Conservation (phyloP, 2,888 invertebrate species). For the Seira sanloemensis region DNA sequence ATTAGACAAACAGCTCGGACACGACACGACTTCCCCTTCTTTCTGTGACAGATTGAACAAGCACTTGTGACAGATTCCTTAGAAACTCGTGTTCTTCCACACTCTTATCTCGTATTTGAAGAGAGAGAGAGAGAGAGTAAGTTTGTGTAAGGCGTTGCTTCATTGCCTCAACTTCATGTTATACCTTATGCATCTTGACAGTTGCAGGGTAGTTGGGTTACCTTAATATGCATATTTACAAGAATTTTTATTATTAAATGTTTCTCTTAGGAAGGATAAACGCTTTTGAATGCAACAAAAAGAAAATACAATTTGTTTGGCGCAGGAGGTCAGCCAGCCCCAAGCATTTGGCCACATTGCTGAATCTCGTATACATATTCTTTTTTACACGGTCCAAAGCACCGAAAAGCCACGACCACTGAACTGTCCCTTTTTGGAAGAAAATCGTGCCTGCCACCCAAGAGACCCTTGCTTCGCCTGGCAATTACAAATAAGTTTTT, state of each 20-base stretch:
- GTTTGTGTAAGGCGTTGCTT: not conserved
- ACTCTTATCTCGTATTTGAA: not conserved
- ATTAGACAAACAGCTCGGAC: conserved; percentile 39
- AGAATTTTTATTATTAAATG: too few species aligned
- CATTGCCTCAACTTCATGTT: too few species aligned
- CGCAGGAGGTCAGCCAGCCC: not conserved
- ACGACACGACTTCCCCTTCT: conserved; percentile 24
- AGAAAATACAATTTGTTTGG: not conserved
- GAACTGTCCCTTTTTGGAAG: conserved; percentile 15
- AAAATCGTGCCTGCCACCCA: conserved; percentile 57
- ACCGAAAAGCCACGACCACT: conserved; percentile 46
- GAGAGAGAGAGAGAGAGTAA: too few species aligned
- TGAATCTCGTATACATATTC: not conserved
- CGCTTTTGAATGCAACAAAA: too few species aligned
- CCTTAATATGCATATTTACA: too few species aligned
- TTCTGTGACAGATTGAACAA: conserved; percentile 32
- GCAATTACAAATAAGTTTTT: conserved; percentile 50
- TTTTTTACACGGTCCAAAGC: conserved; percentile 15
- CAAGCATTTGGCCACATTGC: not conserved
- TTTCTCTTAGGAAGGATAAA: too few species aligned
- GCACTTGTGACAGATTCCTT: conserved; percentile 27
- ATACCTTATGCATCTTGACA: too few species aligned
- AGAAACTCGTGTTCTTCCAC: not conserved
- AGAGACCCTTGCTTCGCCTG: conserved; percentile 51
- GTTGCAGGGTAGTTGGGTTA: too few species aligned